phyloP scores from a whole-genome alignment of 2,888 invertebrate genomes.

The Desoria tigrina region DNA sequence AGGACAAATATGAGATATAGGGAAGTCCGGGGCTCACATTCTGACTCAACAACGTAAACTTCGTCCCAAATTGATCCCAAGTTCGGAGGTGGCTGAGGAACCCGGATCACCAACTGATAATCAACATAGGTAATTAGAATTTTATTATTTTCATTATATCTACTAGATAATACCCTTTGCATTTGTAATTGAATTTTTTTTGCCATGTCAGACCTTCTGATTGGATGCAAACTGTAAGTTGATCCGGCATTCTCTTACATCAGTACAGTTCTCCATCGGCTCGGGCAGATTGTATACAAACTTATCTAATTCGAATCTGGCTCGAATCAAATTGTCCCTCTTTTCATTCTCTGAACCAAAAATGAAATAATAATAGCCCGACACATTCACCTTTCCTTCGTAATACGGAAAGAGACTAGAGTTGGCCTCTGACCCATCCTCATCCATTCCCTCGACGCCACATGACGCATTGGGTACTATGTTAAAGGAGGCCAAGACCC shows the following conservation, averaged over 20 bases:
- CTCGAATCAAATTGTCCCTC: constrained; percentile 39
- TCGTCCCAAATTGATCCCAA: constrained; percentile 70
- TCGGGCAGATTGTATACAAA: constrained; percentile 43
- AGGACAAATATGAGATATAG: constrained; percentile 70
- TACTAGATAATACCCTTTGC: too few relatives aligned
- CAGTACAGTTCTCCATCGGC: constrained; percentile 45
- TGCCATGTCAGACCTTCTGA: constrained; percentile 48
- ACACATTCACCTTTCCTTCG: constrained; percentile 57
- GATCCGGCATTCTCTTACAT: constrained; percentile 38
- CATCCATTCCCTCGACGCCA: constrained; percentile 18
- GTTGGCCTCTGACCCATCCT: constrained; percentile 1
- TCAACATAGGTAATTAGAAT: constrained; percentile 13
- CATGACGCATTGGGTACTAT: constrained; percentile 31
- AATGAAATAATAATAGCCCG: constrained; percentile 79
- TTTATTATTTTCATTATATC: too few relatives aligned
- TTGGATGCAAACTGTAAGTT: constrained; percentile 46
- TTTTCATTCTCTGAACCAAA: constrained; percentile 77
- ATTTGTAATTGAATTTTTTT: too few relatives aligned
- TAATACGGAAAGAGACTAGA: constrained; percentile 23
- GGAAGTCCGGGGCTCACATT: constrained; percentile 72
- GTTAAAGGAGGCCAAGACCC: constrained; percentile 64
- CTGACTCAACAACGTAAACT: constrained; percentile 71
- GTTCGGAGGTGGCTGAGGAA: constrained; percentile 46
- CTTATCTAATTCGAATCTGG: constrained; percentile 45
- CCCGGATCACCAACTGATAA: constrained; percentile 43